Evolutionary conservation across 2,797 vertebrate species (phyloP).

Genomic region (Adelosebastes latens): DNA sequence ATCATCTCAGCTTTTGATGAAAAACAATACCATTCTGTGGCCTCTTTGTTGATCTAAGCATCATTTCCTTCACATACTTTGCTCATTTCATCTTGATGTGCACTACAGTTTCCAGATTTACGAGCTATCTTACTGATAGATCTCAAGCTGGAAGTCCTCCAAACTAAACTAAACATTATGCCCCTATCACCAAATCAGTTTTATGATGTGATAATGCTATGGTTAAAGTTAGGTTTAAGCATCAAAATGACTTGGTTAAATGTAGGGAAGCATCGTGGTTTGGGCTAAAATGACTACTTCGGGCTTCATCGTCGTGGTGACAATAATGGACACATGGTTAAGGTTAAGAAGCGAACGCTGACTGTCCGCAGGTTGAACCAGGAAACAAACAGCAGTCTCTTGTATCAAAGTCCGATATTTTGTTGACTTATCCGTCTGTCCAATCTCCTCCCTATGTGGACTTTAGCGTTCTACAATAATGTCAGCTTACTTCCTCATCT

Average conservation of each 20-base stretch:
- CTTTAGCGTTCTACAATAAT: background rate
- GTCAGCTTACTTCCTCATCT: background rate
- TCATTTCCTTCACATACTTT: background rate
- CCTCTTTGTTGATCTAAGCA: background rate
- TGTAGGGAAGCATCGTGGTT: background rate
- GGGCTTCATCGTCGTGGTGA: background rate
- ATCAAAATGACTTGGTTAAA: background rate
- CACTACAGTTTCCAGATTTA: background rate
- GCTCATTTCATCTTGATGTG: background rate
- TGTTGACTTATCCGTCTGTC: background rate
- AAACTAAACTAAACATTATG: background rate
- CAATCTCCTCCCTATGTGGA: background rate
- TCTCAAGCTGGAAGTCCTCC: background rate
- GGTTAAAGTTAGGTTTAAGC: background rate
- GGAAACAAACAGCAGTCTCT: background rate
- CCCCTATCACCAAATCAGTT: background rate
- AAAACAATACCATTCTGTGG: background rate
- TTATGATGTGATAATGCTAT: background rate
- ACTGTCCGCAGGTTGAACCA: background rate
- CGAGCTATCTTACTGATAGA: background rate
- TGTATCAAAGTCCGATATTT: background rate
- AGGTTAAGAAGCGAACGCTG: background rate
- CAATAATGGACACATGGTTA: background rate
- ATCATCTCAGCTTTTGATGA: background rate
- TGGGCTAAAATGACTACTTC: background rate